Conservation (phyloP, 1,140 invertebrate genomes). For the Dinoponera quadriceps region DNA sequence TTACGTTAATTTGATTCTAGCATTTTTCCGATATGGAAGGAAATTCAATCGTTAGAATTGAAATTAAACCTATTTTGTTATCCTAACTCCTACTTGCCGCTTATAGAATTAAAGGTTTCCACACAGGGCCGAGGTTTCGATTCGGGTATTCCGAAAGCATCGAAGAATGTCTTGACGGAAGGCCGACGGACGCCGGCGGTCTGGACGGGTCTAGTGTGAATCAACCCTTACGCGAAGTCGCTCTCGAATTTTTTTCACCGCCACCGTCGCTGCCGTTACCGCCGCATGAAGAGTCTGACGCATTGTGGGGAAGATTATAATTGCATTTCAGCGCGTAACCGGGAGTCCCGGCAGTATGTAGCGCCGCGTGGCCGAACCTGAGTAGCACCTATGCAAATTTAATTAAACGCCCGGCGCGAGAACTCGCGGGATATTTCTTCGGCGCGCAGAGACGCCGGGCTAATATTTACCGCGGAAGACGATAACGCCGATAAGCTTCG, state of each 20-base stretch:
- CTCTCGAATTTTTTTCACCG: conserved; percentile 50
- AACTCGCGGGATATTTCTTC: conserved; percentile 17
- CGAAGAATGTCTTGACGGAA: too few species aligned
- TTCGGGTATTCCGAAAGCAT: too few species aligned
- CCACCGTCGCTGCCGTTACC: background rate
- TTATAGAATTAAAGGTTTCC: too few species aligned
- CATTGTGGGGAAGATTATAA: conserved; percentile 82
- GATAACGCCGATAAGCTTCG: conserved; percentile 49
- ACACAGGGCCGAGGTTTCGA: too few species aligned
- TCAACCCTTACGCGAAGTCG: conserved; percentile 38
- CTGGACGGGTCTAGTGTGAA: too few species aligned
- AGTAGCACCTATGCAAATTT: conserved; percentile 76
- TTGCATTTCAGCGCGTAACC: conserved; percentile 84
- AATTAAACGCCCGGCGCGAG: conserved; percentile 45
- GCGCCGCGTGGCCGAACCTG: conserved; percentile 77
- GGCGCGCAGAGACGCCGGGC: background rate
- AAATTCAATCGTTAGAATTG: too few species aligned
- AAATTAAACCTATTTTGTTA: too few species aligned
- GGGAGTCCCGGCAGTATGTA: conserved; percentile 77
- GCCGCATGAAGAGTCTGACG: conserved; percentile 72
- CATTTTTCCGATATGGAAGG: too few species aligned
- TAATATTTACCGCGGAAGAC: conserved; percentile 30
- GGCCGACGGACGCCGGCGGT: too few species aligned
- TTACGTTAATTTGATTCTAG: too few species aligned
- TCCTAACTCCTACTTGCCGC: too few species aligned